Evolutionary conservation across 2,888 invertebrate species (phyloP), one percentile per base, ranked within the genome.

Genomic region (Coecobrya sp.): DNA sequence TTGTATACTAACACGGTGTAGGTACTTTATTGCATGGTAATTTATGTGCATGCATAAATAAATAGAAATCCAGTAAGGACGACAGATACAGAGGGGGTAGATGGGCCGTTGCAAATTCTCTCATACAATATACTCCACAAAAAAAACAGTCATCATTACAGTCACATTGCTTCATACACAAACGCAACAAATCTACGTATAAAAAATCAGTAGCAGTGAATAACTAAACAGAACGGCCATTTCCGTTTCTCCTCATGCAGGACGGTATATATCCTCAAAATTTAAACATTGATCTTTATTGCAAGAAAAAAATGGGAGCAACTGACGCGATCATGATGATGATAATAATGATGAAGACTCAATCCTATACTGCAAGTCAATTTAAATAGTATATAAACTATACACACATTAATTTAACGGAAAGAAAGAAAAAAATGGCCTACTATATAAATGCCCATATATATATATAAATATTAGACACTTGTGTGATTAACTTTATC

Each of bases 1-100:
- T 16, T 65, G 16, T 42, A 11, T 36, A 79, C 52, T 27, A 85
- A 81, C 19, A 81, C 13, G 81, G 5, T 0, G n/a, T 65, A 42
- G 22, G 65, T 65, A 65, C 11, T 22, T 13, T 79, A 59, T 45
- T n/a, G 11, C 62, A 84, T 25, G 65, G 25, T 62, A 86, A 86
- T 86, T 25, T 91, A 91, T 91, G 91, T 91, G 91, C 91, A 91
- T 91, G 82, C 87, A 91, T 86, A 86, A 90, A 89, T 89, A 90
- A 89, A 81, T 73, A 65, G 30, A 30, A 59, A 81, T 27, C 55
- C 55, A 81, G 52, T 30, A 76, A 88, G 79, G 79, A 82, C 89
- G 82, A 13, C 30, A 79, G 25, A 30, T 22, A 52, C 30, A 81
- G 59, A n/a, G n/a, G n/a, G n/a, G n/a, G n/a, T n/a, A n/a, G n/a